Conservation (phyloP, 2,797 vertebrate species). For the Danio aesculapii region DNA sequence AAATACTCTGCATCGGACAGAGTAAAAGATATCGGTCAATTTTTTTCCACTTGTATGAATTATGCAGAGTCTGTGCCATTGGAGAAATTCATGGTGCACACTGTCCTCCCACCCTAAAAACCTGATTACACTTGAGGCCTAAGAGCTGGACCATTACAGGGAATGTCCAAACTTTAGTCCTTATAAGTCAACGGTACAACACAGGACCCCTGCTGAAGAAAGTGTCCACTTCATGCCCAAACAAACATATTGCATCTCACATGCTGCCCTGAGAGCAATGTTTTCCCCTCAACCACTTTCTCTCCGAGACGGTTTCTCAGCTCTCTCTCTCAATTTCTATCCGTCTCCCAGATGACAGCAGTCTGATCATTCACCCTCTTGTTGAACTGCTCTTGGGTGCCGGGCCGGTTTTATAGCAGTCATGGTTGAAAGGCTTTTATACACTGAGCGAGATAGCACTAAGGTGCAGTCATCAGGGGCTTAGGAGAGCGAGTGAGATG, state of each 20-base stretch:
- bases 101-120: too few species aligned
- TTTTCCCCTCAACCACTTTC: constrained; percentile 17
- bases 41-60: too few species aligned
- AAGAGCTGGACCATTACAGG: not conserved
- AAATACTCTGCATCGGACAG: too few species aligned
- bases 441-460: constrained; percentile 73
- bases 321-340: constrained; percentile 16
- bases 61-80: too few species aligned
- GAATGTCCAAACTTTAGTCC: constrained; percentile 14
- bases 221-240: constrained; percentile 24
- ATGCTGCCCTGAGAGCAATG: constrained; percentile 22
- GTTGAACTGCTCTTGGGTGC: constrained; percentile 67
- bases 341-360: constrained; percentile 32
- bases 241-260: constrained; percentile 24
- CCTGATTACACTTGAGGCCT: not conserved
- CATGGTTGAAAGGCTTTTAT: constrained; percentile 79
- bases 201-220: constrained; percentile 13
- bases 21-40: too few species aligned
- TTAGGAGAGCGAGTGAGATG: constrained; percentile 48
- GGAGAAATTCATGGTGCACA: too few species aligned
- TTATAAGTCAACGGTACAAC: constrained; percentile 15
- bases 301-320: constrained; percentile 15
- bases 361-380: constrained; percentile 43
- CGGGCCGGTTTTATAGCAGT: constrained; percentile 75
- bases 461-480: constrained; percentile 60